Base-by-base conservation (phyloP, 2,888 invertebrate species). In the Drosophila mayaguana region DNA sequence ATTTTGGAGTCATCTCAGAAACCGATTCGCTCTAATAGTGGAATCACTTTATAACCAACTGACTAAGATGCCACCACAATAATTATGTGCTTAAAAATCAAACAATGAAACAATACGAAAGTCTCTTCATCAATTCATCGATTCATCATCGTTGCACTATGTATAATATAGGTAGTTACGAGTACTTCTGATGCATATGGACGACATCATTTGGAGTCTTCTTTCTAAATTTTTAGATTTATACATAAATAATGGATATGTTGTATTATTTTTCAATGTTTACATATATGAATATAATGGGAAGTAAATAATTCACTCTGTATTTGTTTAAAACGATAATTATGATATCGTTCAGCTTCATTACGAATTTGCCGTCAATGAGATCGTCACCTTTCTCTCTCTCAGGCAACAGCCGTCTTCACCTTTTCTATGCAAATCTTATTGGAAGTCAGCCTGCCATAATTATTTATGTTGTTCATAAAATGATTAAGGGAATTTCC, bases 221-320 rank as follows among this genome's bases (percentile, higher is more conserved):
- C 55, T 65, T 42, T 71, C 71, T 73, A 57, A 28, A 72, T 43
- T 34, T 62, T 63, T 54, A 32, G 51, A 57, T 64, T 53, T 25
- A 40, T 57, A 57, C 20, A 46, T 46, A 64, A 64, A 72, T 56
- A 64, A 72, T 56, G 38, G 38, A 43, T 61, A 45, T 32, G 43
- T 56, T 32, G 45, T 25, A 20, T 43, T 64, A 22, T 36, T 32
- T 18, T 9, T n/a, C 16, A 48, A 12, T 34, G 32, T 46, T 22
- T 28, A 28, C 42, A 18, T 18, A 18, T 36, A n/a, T 28, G 48
- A 28, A 28, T 48, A 48, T 48, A 48, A 48, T n/a, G 28, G 9
- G 5, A 48, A 5, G 28, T 48, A n/a, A 18, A n/a, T 18, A 48
- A 32, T 18, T n/a, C 48, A 53, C 16, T 36, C 36, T 53, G 20